Conservation (phyloP, 92 coral and sea anemone species). For the Palythoa grandis region DNA sequence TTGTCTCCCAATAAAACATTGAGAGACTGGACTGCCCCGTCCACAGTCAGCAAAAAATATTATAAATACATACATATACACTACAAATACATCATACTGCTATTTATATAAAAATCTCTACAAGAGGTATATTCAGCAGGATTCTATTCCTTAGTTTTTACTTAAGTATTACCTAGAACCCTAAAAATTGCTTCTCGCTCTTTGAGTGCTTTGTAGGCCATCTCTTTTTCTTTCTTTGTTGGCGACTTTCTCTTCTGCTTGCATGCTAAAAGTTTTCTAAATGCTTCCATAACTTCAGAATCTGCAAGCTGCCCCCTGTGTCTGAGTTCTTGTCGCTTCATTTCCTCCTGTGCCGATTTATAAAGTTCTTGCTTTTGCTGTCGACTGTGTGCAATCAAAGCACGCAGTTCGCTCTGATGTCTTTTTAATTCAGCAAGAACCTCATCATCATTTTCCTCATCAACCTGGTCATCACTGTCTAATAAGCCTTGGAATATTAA, state of each 20-base stretch:
- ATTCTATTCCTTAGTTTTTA: too few species aligned
- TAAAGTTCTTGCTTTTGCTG: conserved; percentile 82
- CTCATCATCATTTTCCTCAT: conserved; percentile 91
- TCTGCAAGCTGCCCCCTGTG: conserved; percentile 90
- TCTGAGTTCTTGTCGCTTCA: conserved; percentile 91
- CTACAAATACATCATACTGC: neutral
- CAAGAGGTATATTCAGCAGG: neutral
- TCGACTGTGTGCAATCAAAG: conserved; percentile 78
- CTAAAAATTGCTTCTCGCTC: conserved; percentile 96
- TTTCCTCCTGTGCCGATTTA: conserved; percentile 90
- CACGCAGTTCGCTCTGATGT: conserved; percentile 89
- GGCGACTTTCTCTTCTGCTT: conserved; percentile 97
- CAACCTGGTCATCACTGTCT: conserved; percentile 73
- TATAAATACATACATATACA: too few species aligned
- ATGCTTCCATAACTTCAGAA: conserved; percentile 96
- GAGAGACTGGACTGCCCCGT: neutral
- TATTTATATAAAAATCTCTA: neutral
- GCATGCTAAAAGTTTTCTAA: conserved; percentile 81
- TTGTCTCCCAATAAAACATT: too few species aligned
- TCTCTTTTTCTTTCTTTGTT: conserved; percentile 90
- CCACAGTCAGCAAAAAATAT: neutral
- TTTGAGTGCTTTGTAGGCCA: conserved; percentile 88
- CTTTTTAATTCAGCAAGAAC: conserved; percentile 84
- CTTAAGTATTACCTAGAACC: conserved; percentile 74
- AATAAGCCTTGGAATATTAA: conserved; percentile 86